Evolutionary conservation across 1,140 invertebrate species (phyloP), one percentile per base, ranked within the genome.

Genomic region (Drosophila orena): DNA sequence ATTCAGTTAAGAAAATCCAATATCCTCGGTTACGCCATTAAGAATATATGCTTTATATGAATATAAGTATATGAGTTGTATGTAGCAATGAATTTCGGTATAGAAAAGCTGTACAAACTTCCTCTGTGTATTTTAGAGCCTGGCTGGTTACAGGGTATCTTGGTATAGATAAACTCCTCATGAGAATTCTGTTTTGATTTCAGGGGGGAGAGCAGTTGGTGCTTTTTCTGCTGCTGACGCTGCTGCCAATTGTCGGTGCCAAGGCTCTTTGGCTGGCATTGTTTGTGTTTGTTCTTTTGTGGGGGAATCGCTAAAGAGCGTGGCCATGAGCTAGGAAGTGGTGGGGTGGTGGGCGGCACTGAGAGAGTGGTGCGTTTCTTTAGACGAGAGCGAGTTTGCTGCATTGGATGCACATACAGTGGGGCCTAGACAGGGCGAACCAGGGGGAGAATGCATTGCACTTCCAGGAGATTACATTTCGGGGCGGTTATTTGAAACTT

Each of bases 221-320:
- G 68, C 60, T 37, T 49, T 54, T 74, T 72, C 49, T 50, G 54
- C 17, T 58, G 68, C 43, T 59, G 49, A 61, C 71, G 79, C 76
- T 49, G 75, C 70, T 83, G 76, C 69, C 78, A 61, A 47, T 60
- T 80, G 79, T 85, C 73, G 80, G 85, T 89, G 84, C 84, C 84
- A 89, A 89, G 84, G 84, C 84, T 89, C 73, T 89, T 89, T 86
- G 70, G 61, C 60, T 65, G 58, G 77, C 59, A 73, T 84, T 85
- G 74, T 86, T 86, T 86, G 81, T 86, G 80, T 81, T 86, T 86
- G 78, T 78, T 78, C 68, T 75, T 81, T 52, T 81, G 75, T 55
- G 72, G 27, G 50, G 68, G 69, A 49, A 81, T 59, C 62, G 64
- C 55, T 54, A 53, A 68, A 57, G 59, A 68, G 61, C 52, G 57